A percentile compares a stretch with the other conserved stretches of the same genome.
Conservation (phyloP, 2,888 invertebrate genomes). For the Chymomyza caudatula region DNA sequence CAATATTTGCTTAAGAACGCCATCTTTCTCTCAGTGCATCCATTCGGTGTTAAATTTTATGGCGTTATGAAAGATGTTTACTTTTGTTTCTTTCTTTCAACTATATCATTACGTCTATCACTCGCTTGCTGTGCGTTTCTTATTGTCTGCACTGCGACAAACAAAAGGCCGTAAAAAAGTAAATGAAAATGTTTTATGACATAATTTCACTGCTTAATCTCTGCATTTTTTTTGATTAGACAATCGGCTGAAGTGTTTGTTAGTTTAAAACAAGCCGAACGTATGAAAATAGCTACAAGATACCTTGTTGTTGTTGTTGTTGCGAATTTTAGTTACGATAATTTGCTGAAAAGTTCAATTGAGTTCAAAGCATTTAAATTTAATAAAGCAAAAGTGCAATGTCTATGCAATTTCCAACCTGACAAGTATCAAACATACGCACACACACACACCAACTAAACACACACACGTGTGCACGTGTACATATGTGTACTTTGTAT, state of each 20-base stretch:
- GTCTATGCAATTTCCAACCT: slow-evolving; percentile 30
- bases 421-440: slow-evolving; percentile 21
- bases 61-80: not conserved
- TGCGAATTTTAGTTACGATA: not conserved
- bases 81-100: not conserved
- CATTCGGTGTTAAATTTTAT: not conserved
- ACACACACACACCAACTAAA: slow-evolving; percentile 9
- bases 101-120: slow-evolving; percentile 35
- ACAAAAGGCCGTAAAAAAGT: not conserved
- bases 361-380: slow-evolving; percentile 59
- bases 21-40: not conserved
- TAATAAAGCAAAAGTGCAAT: not conserved
- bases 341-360: slow-evolving; percentile 40
- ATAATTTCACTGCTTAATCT: slow-evolving; percentile 54
- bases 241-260: slow-evolving; percentile 27
- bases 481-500: slow-evolving; percentile 13
- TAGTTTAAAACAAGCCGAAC: not conserved
- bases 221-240: slow-evolving; percentile 27
- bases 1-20: not conserved
- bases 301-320: not conserved
- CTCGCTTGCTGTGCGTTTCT: slow-evolving; percentile 36
- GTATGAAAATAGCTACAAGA: not conserved
- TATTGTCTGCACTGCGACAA: slow-evolving; percentile 45
- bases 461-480: slow-evolving; percentile 6
- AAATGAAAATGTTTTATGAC: slow-evolving; percentile 43